Percentiles rank a stretch among this genome's conserved stretches.
Evolutionary conservation across 2,888 invertebrate species (phyloP).

Genomic region (Euzophera pinguis): DNA sequence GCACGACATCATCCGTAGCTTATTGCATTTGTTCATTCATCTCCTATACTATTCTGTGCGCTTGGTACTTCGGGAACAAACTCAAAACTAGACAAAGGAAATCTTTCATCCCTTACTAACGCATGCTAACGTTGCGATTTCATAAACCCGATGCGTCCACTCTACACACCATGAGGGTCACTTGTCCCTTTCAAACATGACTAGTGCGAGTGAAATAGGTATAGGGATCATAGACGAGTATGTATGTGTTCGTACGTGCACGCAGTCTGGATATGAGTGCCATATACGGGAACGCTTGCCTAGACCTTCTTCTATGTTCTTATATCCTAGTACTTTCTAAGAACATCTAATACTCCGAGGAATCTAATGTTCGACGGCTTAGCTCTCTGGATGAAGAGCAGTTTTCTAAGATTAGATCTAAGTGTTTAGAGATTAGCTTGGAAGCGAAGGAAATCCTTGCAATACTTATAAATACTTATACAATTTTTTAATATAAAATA

Average conservation of each 20-base stretch:
- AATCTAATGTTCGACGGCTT: slow-evolving; percentile 45
- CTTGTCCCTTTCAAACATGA: slow-evolving; percentile 34
- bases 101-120: slow-evolving; percentile 15
- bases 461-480: too few relatives aligned
- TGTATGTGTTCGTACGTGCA: slow-evolving; percentile 43
- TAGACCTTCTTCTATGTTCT: slow-evolving; percentile 57
- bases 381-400: neutral
- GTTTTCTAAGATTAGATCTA: neutral
- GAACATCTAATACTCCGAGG: slow-evolving; percentile 74
- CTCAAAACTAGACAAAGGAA: slow-evolving; percentile 24
- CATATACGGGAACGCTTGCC: slow-evolving; percentile 51
- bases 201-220: slow-evolving; percentile 39
- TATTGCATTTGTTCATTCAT: neutral
- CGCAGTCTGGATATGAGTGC: slow-evolving; percentile 49
- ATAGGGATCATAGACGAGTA: slow-evolving; percentile 63
- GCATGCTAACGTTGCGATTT: slow-evolving; percentile 24
- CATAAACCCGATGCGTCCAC: slow-evolving; percentile 29
- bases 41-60: slow-evolving; percentile 19
- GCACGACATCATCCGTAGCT: neutral
- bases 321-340: slow-evolving; percentile 74
- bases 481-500: too few relatives aligned
- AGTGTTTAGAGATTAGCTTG: neutral
- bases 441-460: neutral
- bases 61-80: slow-evolving; percentile 29
- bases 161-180: slow-evolving; percentile 31